A percentile compares a stretch with the other conserved stretches of the same genome.
These are phyloP conservation scores for Eidolon dupreanum DNA, from an alignment of 2,797 vertebrate genomes.

Conservation along the genomic window DNA sequence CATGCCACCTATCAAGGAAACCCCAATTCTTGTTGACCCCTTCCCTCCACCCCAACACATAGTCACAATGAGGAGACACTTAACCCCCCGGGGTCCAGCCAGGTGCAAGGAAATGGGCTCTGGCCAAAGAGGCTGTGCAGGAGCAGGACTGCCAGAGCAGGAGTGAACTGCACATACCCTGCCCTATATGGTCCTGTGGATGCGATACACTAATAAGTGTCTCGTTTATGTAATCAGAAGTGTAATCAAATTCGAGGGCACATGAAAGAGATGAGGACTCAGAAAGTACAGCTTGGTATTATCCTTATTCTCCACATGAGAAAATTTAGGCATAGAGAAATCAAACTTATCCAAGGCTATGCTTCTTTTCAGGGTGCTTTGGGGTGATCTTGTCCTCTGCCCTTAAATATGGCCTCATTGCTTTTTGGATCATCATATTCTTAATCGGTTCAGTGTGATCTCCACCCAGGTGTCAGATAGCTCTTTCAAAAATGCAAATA, in stretches of 20 bases:
- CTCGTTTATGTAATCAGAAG: neutral
- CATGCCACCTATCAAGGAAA: neutral
- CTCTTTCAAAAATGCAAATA: conserved; percentile 1
- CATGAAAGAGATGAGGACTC: neutral
- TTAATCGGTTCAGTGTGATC: neutral
- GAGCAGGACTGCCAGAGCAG: neutral
- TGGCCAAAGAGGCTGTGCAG: neutral
- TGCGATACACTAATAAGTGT: neutral
- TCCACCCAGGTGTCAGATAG: neutral
- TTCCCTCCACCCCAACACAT: neutral
- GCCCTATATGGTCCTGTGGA: neutral
- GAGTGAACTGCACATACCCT: neutral
- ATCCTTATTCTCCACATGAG: neutral
- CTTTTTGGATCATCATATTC: neutral
- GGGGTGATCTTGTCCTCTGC: neutral
- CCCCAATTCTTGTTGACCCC: neutral
- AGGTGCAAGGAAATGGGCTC: neutral
- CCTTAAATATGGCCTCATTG: neutral
- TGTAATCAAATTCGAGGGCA: neutral
- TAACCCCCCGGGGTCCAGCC: neutral
- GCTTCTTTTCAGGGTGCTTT: neutral
- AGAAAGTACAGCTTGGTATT: neutral
- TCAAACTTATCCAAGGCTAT: neutral
- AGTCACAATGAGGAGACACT: neutral
- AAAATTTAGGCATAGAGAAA: neutral